phyloP scores from a whole-genome alignment of 2,113 vertebrate species.

The Sinocyclocheilus anophthalmus region DNA sequence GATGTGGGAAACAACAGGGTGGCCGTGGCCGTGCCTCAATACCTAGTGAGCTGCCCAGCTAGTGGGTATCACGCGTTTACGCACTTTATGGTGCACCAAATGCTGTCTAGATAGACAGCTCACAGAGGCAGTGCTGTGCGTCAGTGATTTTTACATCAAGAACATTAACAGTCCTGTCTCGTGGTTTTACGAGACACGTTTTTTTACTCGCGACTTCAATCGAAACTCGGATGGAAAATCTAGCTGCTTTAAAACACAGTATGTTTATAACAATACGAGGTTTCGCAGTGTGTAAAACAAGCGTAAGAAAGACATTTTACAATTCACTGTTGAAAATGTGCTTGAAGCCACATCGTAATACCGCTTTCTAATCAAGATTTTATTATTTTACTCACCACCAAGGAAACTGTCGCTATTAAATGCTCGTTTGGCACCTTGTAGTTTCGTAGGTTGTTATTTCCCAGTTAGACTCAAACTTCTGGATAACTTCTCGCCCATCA shows the following conservation, averaged over 20 bases:
- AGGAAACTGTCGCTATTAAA: background rate
- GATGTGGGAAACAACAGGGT: background rate
- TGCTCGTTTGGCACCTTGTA: background rate
- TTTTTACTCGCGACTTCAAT: background rate
- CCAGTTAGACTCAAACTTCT: slow-evolving; percentile 41
- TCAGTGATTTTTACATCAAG: background rate
- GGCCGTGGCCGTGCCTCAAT: background rate
- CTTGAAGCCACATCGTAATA: background rate
- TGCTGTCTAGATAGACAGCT: background rate
- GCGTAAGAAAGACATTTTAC: background rate
- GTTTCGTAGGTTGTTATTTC: background rate
- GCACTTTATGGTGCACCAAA: background rate
- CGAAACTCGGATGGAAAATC: background rate
- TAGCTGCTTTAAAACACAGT: background rate
- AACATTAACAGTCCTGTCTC: background rate
- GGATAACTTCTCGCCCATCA: slow-evolving; percentile 12
- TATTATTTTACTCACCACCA: slow-evolving; percentile 27
- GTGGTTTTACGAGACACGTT: background rate
- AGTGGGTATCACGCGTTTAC: background rate
- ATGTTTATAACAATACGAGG: background rate
- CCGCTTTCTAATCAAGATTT: background rate
- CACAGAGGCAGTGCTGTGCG: background rate
- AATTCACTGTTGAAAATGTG: background rate
- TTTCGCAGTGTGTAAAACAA: background rate
- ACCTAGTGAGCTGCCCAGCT: background rate